Evolutionary conservation across 2,113 vertebrate species (phyloP).

Genomic region (Balaenoptera acutorostrata): DNA sequence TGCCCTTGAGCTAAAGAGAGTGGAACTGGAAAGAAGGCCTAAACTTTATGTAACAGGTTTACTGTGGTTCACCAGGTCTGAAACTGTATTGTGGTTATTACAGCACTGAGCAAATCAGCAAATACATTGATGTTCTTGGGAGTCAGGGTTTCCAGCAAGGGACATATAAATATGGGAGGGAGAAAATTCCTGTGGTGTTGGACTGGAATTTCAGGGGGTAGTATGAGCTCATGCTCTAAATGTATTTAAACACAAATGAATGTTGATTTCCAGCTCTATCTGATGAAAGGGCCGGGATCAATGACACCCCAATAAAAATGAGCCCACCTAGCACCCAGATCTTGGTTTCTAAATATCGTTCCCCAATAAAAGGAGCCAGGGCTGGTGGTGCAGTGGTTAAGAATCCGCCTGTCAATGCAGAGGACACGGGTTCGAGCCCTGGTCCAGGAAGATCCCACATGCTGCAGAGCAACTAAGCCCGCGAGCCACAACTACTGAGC

Average conservation of each 20-base stretch:
- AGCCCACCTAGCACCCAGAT: not conserved
- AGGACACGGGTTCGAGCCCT: too few relatives aligned
- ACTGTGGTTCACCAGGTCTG: not conserved
- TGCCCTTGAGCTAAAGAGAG: not conserved
- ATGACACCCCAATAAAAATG: not conserved
- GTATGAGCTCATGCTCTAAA: not conserved
- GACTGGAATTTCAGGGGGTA: not conserved
- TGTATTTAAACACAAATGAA: not conserved
- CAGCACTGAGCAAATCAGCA: not conserved
- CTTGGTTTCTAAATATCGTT: not conserved
- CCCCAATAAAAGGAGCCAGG: not conserved
- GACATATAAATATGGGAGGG: not conserved
- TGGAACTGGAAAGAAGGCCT: not conserved
- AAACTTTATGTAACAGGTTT: not conserved
- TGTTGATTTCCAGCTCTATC: not conserved
- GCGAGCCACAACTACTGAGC: too few relatives aligned
- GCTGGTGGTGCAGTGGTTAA: too few relatives aligned
- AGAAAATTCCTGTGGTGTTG: not conserved
- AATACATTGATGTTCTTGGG: rapidly evolving
- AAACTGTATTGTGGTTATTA: not conserved
- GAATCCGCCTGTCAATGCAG: too few relatives aligned
- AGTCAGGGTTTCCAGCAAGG: not conserved
- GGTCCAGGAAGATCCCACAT: too few relatives aligned
- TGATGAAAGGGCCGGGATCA: not conserved
- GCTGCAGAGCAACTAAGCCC: too few relatives aligned